These are phyloP conservation scores for Pantala flavescens DNA, from an alignment of 1,140 invertebrate species.

Conservation along the genomic window DNA sequence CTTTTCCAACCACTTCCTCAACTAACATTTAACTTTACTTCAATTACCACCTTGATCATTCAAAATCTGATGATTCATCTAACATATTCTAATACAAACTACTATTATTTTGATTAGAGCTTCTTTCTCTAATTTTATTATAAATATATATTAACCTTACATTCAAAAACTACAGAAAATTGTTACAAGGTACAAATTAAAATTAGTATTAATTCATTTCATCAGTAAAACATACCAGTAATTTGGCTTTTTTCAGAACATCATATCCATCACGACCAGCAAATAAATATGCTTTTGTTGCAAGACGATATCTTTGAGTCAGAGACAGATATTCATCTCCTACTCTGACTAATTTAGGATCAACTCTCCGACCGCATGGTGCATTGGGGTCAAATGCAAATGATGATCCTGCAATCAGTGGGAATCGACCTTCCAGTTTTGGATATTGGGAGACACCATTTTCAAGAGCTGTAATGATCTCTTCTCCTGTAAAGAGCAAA, in stretches of 20 bases:
- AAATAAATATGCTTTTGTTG: constrained; percentile 69
- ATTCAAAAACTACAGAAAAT: no score
- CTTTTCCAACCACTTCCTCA: no score
- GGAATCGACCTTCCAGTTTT: constrained; percentile 69
- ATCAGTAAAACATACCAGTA: constrained; percentile 48
- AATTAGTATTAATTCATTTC: background rate
- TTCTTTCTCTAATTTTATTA: no score
- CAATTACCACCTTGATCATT: no score
- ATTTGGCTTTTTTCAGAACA: constrained; percentile 57
- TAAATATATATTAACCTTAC: no score
- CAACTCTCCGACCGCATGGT: constrained; percentile 56
- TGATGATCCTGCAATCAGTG: constrained; percentile 66
- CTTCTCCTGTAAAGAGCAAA: constrained; percentile 43
- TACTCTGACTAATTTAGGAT: constrained; percentile 59
- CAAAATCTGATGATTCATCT: no score
- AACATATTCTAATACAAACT: no score
- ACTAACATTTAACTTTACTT: no score
- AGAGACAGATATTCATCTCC: constrained; percentile 70
- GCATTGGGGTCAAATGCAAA: constrained; percentile 75
- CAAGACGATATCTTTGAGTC: constrained; percentile 62
- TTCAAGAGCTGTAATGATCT: constrained; percentile 63
- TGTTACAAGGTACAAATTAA: no score
- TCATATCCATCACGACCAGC: constrained; percentile 76
- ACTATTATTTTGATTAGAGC: no score
- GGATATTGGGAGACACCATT: constrained; percentile 69